Conservation (phyloP, 2,888 invertebrate species). For the Amphipoea oculea region DNA sequence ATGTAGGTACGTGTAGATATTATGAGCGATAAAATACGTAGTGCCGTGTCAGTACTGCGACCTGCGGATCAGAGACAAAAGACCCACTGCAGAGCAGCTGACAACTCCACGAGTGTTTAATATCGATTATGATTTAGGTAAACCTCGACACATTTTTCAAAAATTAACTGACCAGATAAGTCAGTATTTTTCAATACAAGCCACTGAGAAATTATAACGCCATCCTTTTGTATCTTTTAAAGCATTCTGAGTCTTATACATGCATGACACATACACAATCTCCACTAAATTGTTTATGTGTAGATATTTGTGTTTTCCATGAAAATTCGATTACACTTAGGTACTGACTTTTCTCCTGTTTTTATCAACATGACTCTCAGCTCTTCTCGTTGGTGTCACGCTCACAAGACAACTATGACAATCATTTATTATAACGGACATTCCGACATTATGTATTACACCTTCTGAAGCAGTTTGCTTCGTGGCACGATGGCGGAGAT, state of each 20-base stretch:
- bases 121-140: background rate
- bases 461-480: background rate
- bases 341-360: background rate
- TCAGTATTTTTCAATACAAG: no score
- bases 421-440: background rate
- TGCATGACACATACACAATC: background rate
- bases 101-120: background rate
- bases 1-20: slow-evolving; percentile 2
- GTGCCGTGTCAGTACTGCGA: background rate
- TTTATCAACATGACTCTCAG: background rate
- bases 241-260: background rate
- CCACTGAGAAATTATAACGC: background rate
- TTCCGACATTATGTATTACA: background rate
- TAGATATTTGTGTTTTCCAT: background rate
- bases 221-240: background rate
- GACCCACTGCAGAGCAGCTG: no score
- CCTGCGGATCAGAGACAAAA: background rate
- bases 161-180: background rate
- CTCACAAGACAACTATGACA: background rate
- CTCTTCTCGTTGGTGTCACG: background rate
- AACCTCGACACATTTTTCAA: background rate
- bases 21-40: slow-evolving; percentile 17
- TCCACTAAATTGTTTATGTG: background rate
- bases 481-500: background rate
- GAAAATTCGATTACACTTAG: background rate